Base-by-base conservation (phyloP, 2,113 vertebrate genomes). In the Datnioides undecimradiatus region DNA sequence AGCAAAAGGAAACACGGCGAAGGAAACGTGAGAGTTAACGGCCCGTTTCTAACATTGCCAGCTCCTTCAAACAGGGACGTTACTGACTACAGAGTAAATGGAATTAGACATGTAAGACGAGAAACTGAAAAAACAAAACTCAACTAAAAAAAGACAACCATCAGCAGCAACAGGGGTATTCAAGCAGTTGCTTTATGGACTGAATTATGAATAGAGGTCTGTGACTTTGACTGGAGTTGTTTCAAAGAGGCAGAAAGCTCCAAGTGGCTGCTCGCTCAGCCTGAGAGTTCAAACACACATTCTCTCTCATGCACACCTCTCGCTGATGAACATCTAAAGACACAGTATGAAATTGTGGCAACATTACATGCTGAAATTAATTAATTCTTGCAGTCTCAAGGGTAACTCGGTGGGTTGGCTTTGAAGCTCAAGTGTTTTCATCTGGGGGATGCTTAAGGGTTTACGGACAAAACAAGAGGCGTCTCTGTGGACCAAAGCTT, bases 381-480 rank as follows among this genome's bases (percentile, higher is more conserved):
- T 73, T 65, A 21, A 62, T 72, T 72, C 34, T 36, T 52, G 29
- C 36, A 2, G 5, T 31, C 62, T 82, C 25, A 21, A 62, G 46
- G 25, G 75, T 65, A 71, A 25, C 40, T 63, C 64, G 9, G 16
- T 17, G 29, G 59, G 46, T 67, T 43, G 65, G 49, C 75, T 86
- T 66, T 86, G 70, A 84, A 80, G 68, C 38, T 45, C 34, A 80
- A 72, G 46, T 69, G 49, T 62, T 4, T 17, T 78, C 38, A 6
- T 66, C 60, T 31, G 4, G 51, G 60, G 55, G 31, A 63, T 49
- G 38, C 46, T 76, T 49, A 23, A 82, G 65, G 65, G 58, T 80
- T 75, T 73, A 70, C 54, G 45, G 60, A 73, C 34, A 57, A 82
- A 86, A 74, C 59, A 81, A 80, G 46, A 66, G 66, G 66, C 19